These are phyloP conservation scores for Yponomeuta sedellus DNA, from an alignment of 2,888 invertebrate species.

Conservation along the genomic window DNA sequence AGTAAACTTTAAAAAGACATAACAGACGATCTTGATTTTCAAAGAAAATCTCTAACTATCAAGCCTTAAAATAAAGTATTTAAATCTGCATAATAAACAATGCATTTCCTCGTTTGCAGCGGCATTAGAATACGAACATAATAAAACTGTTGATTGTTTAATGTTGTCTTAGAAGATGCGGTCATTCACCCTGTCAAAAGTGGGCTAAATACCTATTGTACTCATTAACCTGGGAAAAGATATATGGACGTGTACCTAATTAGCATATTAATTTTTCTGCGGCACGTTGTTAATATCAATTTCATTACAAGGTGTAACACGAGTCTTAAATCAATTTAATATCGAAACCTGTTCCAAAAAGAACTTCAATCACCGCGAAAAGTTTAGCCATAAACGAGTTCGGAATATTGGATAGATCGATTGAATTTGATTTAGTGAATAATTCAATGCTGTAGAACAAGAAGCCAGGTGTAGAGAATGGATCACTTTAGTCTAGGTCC, in stretches of 20 bases:
- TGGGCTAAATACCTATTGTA: slow-evolving; percentile 9
- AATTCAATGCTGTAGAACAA: too few species aligned
- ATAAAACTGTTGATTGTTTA: slow-evolving; percentile 28
- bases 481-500: too few species aligned
- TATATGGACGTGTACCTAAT: background rate
- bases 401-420: background rate
- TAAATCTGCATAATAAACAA: slow-evolving; percentile 14
- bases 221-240: background rate
- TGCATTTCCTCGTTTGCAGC: slow-evolving; percentile 23
- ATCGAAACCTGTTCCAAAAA: background rate
- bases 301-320: background rate
- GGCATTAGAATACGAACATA: slow-evolving; percentile 13
- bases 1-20: background rate
- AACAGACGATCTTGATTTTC: background rate
- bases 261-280: background rate
- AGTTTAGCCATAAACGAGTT: background rate
- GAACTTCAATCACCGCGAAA: background rate
- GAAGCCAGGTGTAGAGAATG: too few species aligned
- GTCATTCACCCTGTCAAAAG: slow-evolving; percentile 36
- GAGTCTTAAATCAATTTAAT: background rate
- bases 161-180: slow-evolving; percentile 31
- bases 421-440: too few species aligned
- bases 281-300: background rate
- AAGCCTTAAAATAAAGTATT: background rate
- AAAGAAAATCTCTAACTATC: background rate